These are phyloP conservation scores for Drosophila rellima DNA, from an alignment of 2,888 invertebrate species.

Conservation along the genomic window DNA sequence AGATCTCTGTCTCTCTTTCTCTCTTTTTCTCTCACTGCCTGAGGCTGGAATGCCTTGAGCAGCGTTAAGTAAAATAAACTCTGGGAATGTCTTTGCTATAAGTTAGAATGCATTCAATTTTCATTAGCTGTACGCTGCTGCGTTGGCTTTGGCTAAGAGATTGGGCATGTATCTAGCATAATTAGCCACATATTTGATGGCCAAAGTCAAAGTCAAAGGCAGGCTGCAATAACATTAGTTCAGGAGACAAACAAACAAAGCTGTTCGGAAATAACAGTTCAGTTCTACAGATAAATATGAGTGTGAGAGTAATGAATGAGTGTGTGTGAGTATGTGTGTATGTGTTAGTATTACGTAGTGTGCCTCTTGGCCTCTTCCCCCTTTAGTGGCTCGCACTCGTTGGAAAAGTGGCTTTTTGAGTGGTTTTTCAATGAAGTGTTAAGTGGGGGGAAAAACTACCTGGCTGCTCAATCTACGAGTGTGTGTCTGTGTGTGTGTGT, in stretches of 20 bases:
- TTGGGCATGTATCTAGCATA: slow-evolving; percentile 20
- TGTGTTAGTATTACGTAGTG: slow-evolving; percentile 19
- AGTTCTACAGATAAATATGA: slow-evolving; percentile 35
- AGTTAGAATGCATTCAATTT: slow-evolving; percentile 44
- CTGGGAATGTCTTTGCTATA: slow-evolving; percentile 48
- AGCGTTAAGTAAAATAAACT: slow-evolving; percentile 24
- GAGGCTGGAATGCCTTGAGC: slow-evolving; percentile 22
- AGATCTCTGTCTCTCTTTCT: neutral
- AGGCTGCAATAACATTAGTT: slow-evolving; percentile 22
- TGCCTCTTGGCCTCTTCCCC: slow-evolving; percentile 23
- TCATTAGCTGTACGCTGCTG: slow-evolving; percentile 39
- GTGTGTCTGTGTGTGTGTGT: slow-evolving; percentile 24
- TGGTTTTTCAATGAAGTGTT: slow-evolving; percentile 83
- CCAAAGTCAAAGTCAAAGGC: slow-evolving; percentile 46
- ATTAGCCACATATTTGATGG: slow-evolving; percentile 57
- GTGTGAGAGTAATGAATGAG: slow-evolving; percentile 20
- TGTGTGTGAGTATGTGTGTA: slow-evolving; percentile 18
- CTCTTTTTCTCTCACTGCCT: neutral
- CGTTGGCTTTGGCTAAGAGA: slow-evolving; percentile 2
- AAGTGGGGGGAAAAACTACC: slow-evolving; percentile 71
- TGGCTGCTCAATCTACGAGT: slow-evolving; percentile 48
- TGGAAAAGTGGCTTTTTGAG: slow-evolving; percentile 79
- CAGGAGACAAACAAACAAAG: slow-evolving; percentile 40
- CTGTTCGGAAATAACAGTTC: slow-evolving; percentile 57
- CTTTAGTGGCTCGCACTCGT: slow-evolving; percentile 48